phyloP scores from a whole-genome alignment of 2,797 vertebrate genomes.

The Chiropotes sagulatus region DNA sequence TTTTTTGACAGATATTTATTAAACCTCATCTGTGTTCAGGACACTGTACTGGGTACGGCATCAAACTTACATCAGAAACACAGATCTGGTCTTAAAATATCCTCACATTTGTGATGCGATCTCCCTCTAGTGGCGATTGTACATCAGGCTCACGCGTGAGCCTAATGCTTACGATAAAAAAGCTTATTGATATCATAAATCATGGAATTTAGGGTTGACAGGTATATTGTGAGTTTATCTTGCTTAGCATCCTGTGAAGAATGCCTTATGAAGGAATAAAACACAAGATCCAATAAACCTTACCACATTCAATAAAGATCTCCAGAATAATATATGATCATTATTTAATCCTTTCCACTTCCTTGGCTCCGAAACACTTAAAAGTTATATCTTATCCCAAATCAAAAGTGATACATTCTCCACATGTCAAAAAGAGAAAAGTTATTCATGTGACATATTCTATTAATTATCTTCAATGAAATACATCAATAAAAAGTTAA shows the following conservation, averaged over 20 bases:
- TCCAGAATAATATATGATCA: neutral
- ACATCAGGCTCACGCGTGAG: neutral
- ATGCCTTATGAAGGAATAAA: neutral
- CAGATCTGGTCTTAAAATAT: neutral
- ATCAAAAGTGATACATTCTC: neutral
- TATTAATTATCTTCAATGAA: neutral
- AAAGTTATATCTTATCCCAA: neutral
- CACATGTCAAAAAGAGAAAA: neutral
- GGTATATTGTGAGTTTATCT: slow-evolving; percentile 8
- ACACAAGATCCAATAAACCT: neutral
- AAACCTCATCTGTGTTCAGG: neutral
- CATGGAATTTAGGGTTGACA: neutral
- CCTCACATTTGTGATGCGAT: neutral
- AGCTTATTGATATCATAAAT: neutral
- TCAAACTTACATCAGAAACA: neutral
- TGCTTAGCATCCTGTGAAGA: slow-evolving; percentile 2
- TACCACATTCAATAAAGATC: neutral
- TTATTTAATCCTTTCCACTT: neutral
- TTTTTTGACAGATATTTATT: neutral
- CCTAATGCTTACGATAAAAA: neutral
- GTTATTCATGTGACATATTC: neutral
- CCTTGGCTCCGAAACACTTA: slow-evolving; percentile 3
- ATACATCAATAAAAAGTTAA: neutral
- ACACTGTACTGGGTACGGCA: accelerated
- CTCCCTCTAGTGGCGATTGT: slow-evolving; percentile 64